A percentile compares a stretch with the other conserved stretches of the same genome.
Conservation (phyloP, 2,797 vertebrate species). For the Phalanger gymnotis region DNA sequence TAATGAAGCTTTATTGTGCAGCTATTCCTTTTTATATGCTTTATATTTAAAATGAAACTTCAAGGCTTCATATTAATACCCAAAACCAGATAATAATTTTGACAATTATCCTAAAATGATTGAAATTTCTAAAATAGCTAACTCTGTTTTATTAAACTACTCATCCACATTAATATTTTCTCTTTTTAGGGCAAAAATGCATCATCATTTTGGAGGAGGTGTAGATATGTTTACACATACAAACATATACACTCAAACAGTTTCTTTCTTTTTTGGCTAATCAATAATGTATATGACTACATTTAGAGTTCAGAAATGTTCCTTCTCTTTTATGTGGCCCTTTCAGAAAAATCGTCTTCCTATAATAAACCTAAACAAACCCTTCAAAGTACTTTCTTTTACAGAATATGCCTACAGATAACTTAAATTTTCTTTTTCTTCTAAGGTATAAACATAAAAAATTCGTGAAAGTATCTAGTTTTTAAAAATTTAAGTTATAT, state of each 20-base stretch:
- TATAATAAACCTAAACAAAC: background rate
- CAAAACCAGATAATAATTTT: background rate
- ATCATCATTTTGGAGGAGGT: background rate
- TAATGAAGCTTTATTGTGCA: background rate
- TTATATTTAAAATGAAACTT: background rate
- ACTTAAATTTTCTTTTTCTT: slow-evolving; percentile 36
- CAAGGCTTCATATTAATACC: background rate
- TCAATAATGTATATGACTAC: background rate
- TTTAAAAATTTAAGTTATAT: slow-evolving; percentile 12
- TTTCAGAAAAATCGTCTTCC: background rate
- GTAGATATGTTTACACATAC: background rate
- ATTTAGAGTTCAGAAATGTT: background rate
- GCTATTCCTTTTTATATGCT: background rate
- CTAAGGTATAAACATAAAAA: slow-evolving; percentile 43
- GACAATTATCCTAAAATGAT: background rate
- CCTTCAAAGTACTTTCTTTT: background rate
- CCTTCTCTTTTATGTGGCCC: background rate
- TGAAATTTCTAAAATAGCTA: slow-evolving; percentile 34
- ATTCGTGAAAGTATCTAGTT: background rate
- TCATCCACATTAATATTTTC: background rate
- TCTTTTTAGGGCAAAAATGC: background rate
- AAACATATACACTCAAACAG: background rate
- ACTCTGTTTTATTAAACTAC: slow-evolving; percentile 30
- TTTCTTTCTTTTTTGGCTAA: background rate
- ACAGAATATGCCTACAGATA: background rate